Conservation (phyloP, 2,888 invertebrate genomes). For the Hedya salicella region DNA sequence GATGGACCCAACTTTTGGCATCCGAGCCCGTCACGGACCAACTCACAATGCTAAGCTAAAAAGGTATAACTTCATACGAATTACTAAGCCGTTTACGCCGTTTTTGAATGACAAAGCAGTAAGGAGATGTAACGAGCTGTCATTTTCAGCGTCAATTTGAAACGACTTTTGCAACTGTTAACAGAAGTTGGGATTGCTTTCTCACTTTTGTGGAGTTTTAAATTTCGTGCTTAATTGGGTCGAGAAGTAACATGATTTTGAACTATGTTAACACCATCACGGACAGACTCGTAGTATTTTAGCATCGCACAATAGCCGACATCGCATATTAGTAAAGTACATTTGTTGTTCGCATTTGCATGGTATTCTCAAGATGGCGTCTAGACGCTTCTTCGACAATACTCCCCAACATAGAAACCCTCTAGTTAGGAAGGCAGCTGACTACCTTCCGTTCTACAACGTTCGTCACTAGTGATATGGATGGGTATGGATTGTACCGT, state of each 20-base stretch:
- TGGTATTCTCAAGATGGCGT: no score
- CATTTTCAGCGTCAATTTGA: constrained; percentile 41
- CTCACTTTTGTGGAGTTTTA: constrained; percentile 26
- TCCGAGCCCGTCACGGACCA: constrained; percentile 10
- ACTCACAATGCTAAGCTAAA: not conserved
- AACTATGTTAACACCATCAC: not conserved
- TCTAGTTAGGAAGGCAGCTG: no score
- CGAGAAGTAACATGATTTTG: not conserved
- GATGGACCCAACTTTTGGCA: constrained; percentile 9
- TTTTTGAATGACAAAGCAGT: not conserved
- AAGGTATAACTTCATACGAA: not conserved
- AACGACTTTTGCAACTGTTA: constrained; percentile 40
- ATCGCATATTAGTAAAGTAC: no score
- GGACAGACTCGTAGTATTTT: no score
- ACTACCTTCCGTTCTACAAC: no score
- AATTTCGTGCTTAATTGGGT: constrained; percentile 24
- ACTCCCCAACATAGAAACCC: no score
- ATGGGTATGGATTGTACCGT: no score
- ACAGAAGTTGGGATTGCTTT: constrained; percentile 41
- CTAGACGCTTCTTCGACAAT: no score
- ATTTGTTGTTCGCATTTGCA: no score
- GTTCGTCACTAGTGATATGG: no score
- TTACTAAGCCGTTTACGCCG: not conserved
- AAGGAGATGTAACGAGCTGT: constrained; percentile 40
- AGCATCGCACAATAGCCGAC: no score